Percentiles rank a stretch among this genome's conserved stretches.
Evolutionary conservation across 2,113 vertebrate species (phyloP).

Genomic region (Gopherus evgoodei): DNA sequence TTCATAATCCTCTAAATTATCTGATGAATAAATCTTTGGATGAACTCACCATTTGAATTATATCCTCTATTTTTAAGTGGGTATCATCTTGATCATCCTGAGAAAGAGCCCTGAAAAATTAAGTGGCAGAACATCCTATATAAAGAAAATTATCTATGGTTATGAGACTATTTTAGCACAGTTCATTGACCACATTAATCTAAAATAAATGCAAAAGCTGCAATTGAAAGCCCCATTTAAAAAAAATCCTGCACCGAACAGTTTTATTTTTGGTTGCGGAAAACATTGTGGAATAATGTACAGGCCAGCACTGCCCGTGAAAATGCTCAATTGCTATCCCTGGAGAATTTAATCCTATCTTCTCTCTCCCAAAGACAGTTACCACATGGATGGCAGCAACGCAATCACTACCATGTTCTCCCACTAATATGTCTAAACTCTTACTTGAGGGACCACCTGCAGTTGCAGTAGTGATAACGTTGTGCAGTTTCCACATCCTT

Average conservation of each 20-base stretch:
- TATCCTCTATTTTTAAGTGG: constrained; percentile 93
- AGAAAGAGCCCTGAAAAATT: constrained; percentile 89
- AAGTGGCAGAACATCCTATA: neutral
- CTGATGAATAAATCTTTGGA: neutral
- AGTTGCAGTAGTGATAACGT: neutral
- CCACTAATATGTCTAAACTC: neutral
- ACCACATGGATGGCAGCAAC: neutral
- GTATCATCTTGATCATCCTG: constrained; percentile 96
- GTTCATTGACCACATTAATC: neutral
- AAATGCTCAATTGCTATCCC: neutral
- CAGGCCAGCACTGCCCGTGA: accelerated
- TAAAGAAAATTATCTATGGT: neutral
- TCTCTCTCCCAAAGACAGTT: neutral
- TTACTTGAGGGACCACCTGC: neutral
- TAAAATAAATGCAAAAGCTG: neutral
- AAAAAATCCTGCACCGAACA: neutral
- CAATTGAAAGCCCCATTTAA: neutral
- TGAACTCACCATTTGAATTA: constrained; percentile 91
- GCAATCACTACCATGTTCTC: neutral
- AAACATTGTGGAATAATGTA: neutral
- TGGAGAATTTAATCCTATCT: neutral
- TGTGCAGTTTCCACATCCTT: neutral
- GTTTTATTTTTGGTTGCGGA: neutral
- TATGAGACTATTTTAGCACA: neutral
- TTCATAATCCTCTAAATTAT: neutral